phyloP scores from a whole-genome alignment of 2,113 vertebrate genomes.

The Calyptomena viridis region DNA sequence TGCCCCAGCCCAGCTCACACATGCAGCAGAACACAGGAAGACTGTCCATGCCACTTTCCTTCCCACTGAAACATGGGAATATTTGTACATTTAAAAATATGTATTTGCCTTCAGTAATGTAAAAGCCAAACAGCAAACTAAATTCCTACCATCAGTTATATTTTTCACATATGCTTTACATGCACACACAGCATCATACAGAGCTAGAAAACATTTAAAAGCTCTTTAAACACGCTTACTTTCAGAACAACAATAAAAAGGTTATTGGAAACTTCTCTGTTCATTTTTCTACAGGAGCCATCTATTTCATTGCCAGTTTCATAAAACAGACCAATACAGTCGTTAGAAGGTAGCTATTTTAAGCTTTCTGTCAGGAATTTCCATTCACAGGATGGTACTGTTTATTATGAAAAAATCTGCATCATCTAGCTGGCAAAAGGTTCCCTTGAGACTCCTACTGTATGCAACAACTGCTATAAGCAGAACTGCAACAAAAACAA shows the following conservation, averaged over 20 bases:
- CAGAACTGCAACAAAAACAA: background rate
- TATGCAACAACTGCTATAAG: background rate
- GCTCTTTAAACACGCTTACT: background rate
- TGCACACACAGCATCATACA: background rate
- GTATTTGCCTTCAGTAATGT: background rate
- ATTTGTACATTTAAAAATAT: background rate
- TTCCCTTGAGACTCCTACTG: background rate
- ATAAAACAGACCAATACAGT: background rate
- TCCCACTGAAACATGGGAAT: background rate
- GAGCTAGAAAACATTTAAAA: background rate
- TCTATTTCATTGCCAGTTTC: background rate
- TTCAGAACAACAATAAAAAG: background rate
- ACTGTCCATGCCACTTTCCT: background rate
- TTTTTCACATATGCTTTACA: background rate
- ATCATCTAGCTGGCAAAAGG: background rate
- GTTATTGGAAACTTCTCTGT: background rate
- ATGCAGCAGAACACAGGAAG: background rate
- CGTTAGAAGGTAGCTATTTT: background rate
- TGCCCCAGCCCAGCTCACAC: rapidly evolving
- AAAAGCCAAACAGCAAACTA: background rate
- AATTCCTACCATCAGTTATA: background rate
- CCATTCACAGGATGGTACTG: background rate
- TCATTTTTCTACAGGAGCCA: background rate
- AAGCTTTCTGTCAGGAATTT: background rate
- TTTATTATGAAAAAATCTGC: background rate